Evolutionary conservation across 1,140 invertebrate species (phyloP), one percentile per base, ranked within the genome.

Genomic region (Parasteatoda tepidariorum): DNA sequence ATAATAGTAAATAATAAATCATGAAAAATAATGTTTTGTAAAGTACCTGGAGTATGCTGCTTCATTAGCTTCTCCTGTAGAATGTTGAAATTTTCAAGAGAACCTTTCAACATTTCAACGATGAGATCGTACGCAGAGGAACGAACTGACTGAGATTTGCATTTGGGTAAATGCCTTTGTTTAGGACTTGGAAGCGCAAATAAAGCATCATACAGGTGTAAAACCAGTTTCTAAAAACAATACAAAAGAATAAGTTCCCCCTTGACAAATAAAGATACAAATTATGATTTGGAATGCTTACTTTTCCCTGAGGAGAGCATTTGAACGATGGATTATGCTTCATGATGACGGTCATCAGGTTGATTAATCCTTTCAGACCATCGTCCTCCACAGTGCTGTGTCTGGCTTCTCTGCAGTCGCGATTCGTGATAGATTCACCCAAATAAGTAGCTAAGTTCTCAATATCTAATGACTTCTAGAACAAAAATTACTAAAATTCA

Each of bases 251-350:
- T 59, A 59, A 24, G 6, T n/a, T 7, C 22, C 6, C 6, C 5
- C 5, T 59, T 24, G 6, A n/a, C 4, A 59, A 7, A 59, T 26
- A 3, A 2, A n/a, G 7, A 3, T 26, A n/a, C n/a, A 59, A n/a
- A 59, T 59, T 59, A 22, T 22, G 9, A 7, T n/a, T 59, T 59
- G 24, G 24, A 3, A 3, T 28, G n/a, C 41, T 55, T 76, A 83
- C 92, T 86, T 95, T 92, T 0, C 95, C 95, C 30, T 93, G 92
- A 84, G 94, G 92, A 15, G 92, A 93, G 31, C 92, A 93, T 88
- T 97, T 97, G 87, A 96, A 97, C 26, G 93, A 91, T 2, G 96
- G 93, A 87, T 94, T 94, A 87, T 97, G 95, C 87, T 96, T 97
- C 84, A 97, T 91, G 26, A 97, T 91, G 86, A 96, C 95, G 4